These are phyloP conservation scores for Helicolenus hilgendorfi DNA, from an alignment of 2,797 vertebrate species.

Conservation along the genomic window DNA sequence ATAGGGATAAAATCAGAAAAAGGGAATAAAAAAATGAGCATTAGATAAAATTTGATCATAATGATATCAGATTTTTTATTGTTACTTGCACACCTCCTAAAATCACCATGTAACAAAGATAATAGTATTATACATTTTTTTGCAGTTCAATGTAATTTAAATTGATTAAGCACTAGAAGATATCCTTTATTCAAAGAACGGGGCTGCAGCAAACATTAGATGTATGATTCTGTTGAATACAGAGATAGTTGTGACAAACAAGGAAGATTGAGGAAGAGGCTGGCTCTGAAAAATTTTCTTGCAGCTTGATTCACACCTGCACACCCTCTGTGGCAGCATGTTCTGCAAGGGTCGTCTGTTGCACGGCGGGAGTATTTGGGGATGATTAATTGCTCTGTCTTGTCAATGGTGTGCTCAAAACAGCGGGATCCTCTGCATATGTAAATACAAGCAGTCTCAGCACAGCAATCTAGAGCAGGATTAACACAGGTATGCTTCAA, in stretches of 20 bases:
- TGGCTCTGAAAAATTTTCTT: conserved; percentile 83
- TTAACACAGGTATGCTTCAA: conserved; percentile 91
- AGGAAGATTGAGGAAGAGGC: conserved; percentile 73
- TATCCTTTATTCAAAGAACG: conserved; percentile 8
- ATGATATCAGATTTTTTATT: neutral
- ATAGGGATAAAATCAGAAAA: neutral
- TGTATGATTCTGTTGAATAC: conserved; percentile 54
- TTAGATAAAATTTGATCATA: neutral
- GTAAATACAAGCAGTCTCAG: conserved; percentile 94
- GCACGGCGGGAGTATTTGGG: conserved; percentile 93
- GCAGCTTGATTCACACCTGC: conserved; percentile 95
- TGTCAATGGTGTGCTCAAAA: conserved; percentile 91
- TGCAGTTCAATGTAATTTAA: neutral
- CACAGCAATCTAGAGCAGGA: conserved; percentile 88
- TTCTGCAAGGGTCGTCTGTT: conserved; percentile 92
- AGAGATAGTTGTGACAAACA: conserved; percentile 60
- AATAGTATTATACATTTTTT: neutral
- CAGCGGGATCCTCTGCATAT: conserved; percentile 95
- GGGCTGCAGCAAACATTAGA: conserved; percentile 21
- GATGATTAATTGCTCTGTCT: conserved; percentile 99
- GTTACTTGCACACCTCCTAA: neutral
- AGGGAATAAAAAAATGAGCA: neutral
- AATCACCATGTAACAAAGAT: neutral
- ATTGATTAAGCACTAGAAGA: neutral
- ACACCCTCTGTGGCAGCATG: conserved; percentile 90